Conservation (phyloP, 2,797 vertebrate genomes). For the Neosilurus hyrtlii region DNA sequence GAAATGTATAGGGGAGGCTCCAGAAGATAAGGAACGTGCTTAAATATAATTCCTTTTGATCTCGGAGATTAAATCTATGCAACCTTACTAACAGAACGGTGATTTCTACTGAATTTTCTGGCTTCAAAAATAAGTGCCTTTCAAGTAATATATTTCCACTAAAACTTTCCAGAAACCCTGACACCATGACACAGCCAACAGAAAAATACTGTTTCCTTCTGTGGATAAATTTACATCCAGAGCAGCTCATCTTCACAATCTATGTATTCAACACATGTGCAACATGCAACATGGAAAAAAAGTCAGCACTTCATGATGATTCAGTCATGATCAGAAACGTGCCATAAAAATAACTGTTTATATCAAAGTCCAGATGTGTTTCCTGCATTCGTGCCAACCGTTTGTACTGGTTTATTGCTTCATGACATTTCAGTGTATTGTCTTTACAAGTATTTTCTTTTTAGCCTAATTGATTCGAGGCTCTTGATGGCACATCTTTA, state of each 20-base stretch:
- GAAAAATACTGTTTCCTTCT: constrained; percentile 6
- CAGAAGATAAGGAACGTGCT: not conserved
- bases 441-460: constrained; percentile 2
- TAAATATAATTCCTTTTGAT: not conserved
- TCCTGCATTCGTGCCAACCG: not conserved
- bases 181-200: not conserved
- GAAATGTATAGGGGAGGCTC: not conserved
- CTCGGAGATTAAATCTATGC: too few species aligned
- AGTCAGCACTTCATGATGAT: not conserved
- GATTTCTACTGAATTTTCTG: not conserved
- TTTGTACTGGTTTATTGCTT: constrained; percentile 3
- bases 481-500: not conserved
- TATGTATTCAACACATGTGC: not conserved
- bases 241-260: constrained; percentile 14
- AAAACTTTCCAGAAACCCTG: not conserved
- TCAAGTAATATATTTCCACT: not conserved
- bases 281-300: not conserved
- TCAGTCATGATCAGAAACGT: not conserved
- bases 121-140: not conserved
- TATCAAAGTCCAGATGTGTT: constrained; percentile 26
- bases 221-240: not conserved
- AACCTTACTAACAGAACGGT: not conserved
- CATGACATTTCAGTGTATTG: not conserved
- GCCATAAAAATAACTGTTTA: constrained; percentile 12
- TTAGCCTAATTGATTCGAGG: not conserved